These are phyloP conservation scores for Catocala nupta DNA, from an alignment of 2,888 invertebrate genomes.

Conservation along the genomic window DNA sequence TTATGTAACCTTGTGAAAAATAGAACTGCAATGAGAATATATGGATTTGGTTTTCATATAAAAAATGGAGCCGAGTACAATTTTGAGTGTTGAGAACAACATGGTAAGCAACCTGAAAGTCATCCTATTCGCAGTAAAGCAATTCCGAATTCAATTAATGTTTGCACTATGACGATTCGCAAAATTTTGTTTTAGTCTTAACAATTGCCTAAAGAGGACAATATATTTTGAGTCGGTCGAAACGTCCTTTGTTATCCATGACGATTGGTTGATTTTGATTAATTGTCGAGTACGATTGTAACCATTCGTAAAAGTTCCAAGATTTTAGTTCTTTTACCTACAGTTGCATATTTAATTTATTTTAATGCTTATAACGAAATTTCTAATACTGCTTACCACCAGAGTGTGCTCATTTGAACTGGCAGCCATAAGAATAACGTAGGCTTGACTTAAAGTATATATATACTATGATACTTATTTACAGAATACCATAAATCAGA, in stretches of 20 bases:
- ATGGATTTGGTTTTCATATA: conserved; percentile 27
- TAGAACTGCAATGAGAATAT: no score
- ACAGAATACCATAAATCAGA: no score
- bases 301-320: background rate
- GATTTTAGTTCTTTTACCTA: no score
- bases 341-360: no score
- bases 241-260: conserved; percentile 54
- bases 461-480: no score
- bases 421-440: no score
- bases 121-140: conserved; percentile 40
- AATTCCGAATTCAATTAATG: conserved; percentile 61
- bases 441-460: no score
- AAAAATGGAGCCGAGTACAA: conserved; percentile 25
- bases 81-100: conserved; percentile 22
- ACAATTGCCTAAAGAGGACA: conserved; percentile 57
- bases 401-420: no score
- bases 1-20: no score
- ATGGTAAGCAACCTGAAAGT: conserved; percentile 37
- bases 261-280: conserved; percentile 45
- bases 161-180: conserved; percentile 55
- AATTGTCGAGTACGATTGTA: conserved; percentile 16
- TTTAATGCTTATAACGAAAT: no score
- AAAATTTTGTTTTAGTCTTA: conserved; percentile 57
- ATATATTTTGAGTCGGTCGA: conserved; percentile 49
- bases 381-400: no score